A percentile compares a stretch with the other conserved stretches of the same genome.
Conservation (phyloP, 2,888 invertebrate species). For the Megaustenia siamemsis region DNA sequence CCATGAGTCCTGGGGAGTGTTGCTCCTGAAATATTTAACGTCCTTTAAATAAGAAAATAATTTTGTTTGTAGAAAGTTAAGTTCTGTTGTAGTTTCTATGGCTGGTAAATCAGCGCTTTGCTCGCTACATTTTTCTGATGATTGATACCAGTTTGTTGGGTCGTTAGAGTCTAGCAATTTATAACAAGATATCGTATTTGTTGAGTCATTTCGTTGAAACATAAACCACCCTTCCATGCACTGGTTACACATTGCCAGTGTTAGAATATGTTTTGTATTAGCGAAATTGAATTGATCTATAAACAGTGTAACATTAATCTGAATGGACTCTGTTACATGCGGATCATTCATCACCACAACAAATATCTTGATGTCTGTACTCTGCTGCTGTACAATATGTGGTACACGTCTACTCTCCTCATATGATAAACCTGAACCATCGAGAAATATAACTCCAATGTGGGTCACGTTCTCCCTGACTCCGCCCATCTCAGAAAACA, state of each 20-base stretch:
- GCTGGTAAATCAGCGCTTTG: background rate
- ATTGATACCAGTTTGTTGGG: too few relatives aligned
- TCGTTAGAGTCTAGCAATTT: background rate
- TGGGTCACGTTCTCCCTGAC: background rate
- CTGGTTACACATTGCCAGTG: background rate
- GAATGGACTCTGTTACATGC: background rate
- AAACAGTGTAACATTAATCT: too few relatives aligned
- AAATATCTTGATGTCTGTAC: background rate
- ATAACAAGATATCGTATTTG: conserved; percentile 6
- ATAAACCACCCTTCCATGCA: background rate
- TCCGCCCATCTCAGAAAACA: background rate
- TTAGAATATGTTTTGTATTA: too few relatives aligned
- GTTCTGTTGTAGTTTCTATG: conserved; percentile 28
- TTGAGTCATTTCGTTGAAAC: background rate
- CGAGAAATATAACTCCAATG: background rate
- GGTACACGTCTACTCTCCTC: background rate
- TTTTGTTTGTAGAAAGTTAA: conserved; percentile 2
- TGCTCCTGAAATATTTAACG: background rate
- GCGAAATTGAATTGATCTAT: too few relatives aligned
- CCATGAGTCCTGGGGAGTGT: too few relatives aligned
- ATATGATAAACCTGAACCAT: background rate
- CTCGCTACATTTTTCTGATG: too few relatives aligned
- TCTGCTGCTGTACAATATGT: background rate
- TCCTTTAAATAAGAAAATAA: background rate
- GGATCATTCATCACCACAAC: background rate